phyloP scores from a whole-genome alignment of 1,140 invertebrate genomes.

The Drosophila ambigua region DNA sequence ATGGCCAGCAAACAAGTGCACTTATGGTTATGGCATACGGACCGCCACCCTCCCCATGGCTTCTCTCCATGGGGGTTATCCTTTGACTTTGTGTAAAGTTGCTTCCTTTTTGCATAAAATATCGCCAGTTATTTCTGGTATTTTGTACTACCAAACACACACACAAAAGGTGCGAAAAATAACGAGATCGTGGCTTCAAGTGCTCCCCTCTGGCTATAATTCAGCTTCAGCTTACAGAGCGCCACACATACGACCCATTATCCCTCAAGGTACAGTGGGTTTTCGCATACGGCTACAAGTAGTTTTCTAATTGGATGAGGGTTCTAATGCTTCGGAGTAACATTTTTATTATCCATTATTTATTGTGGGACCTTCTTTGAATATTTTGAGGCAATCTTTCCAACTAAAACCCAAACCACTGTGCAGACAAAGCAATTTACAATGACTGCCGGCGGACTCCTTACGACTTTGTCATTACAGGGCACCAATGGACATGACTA shows the following conservation, averaged over 20 bases:
- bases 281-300: conserved; percentile 5
- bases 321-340: neutral
- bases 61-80: neutral
- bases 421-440: conserved; percentile 9
- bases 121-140: neutral
- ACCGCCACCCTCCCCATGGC: conserved; percentile 18
- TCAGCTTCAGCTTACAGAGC: conserved; percentile 44
- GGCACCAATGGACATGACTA: conserved; percentile 10
- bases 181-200: conserved; percentile 23
- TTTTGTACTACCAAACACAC: neutral
- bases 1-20: conserved; percentile 39
- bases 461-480: conserved; percentile 56
- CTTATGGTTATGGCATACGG: conserved; percentile 40
- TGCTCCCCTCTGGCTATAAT: conserved; percentile 35
- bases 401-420: conserved; percentile 1
- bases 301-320: conserved; percentile 31
- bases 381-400: neutral
- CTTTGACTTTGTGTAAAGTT: neutral
- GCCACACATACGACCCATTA: conserved; percentile 26
- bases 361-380: too few relatives aligned
- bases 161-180: conserved; percentile 36
- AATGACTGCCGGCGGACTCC: conserved; percentile 28
- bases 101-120: conserved; percentile 28
- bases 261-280: conserved; percentile 15
- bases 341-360: conserved; percentile 21